Evolutionary conservation across 2,113 vertebrate species (phyloP).

Genomic region (Ptilorrhoa leucosticta): DNA sequence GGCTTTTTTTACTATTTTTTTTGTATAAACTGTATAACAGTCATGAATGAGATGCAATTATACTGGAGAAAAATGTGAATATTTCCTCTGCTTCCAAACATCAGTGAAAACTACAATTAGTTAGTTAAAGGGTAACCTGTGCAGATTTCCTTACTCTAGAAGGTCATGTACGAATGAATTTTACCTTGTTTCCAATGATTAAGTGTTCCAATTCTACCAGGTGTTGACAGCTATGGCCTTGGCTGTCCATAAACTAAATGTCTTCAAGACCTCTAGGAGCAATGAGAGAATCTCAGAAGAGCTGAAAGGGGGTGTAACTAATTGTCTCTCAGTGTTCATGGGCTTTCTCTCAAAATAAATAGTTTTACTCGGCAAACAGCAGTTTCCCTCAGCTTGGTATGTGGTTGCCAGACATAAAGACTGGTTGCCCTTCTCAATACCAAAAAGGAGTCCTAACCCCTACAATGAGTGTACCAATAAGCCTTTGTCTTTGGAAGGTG

Average conservation of each 20-base stretch:
- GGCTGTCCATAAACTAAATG: background rate
- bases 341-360: background rate
- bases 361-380: background rate
- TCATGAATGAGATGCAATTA: background rate
- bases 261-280: background rate
- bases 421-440: background rate
- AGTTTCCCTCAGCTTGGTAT: background rate
- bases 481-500: background rate
- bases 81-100: background rate
- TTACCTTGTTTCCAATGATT: background rate
- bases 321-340: background rate
- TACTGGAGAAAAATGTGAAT: background rate
- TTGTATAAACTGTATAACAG: background rate
- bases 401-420: background rate
- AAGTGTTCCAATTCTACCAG: background rate
- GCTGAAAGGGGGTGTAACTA: background rate
- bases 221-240: background rate
- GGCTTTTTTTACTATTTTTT: background rate
- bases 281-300: background rate
- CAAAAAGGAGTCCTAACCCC: background rate
- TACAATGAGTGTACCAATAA: background rate
- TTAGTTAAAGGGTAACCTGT: background rate
- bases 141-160: background rate
- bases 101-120: background rate
- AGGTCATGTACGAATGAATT: background rate